Conservation (phyloP, 2,888 invertebrate genomes). For the Drosophila niveifrons region DNA sequence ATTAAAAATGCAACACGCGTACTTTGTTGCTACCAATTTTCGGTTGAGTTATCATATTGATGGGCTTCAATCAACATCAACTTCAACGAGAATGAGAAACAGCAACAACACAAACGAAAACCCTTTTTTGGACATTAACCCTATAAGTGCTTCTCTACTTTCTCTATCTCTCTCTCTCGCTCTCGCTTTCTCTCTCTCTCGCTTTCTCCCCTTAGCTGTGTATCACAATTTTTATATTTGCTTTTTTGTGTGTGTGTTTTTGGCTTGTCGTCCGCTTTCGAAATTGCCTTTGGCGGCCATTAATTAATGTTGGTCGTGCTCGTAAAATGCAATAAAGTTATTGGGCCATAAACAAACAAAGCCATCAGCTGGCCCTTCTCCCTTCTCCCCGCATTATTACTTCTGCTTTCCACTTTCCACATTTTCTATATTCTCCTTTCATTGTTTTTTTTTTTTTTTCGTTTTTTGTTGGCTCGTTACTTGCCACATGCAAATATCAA, state of each 20-base stretch:
- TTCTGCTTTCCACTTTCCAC: no score
- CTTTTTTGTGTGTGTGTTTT: background rate
- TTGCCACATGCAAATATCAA: slow-evolving; percentile 27
- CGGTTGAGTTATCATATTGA: slow-evolving; percentile 8
- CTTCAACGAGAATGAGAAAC: background rate
- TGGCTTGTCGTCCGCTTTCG: slow-evolving; percentile 13
- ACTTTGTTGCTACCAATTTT: background rate
- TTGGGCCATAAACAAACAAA: slow-evolving; percentile 51
- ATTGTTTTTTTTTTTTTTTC: background rate
- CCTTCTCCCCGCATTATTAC: background rate
- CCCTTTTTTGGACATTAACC: slow-evolving; percentile 5
- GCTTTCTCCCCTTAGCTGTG: background rate
- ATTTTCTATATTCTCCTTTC: background rate
- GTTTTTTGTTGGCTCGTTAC: slow-evolving; percentile 8
- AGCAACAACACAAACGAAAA: background rate
- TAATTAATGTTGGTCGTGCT: slow-evolving; percentile 50
- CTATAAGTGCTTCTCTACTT: slow-evolving; percentile 1
- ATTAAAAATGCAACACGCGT: slow-evolving; percentile 4
- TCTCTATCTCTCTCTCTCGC: background rate
- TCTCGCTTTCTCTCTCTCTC: background rate
- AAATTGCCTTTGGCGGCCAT: slow-evolving; percentile 40
- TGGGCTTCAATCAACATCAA: slow-evolving; percentile 9
- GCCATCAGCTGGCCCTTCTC: slow-evolving; percentile 1
- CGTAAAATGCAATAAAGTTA: slow-evolving; percentile 57
- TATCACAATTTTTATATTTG: background rate